Percentiles rank a stretch among this genome's conserved stretches.
Evolutionary conservation across 2,797 vertebrate species (phyloP).

Genomic region (Epinephelus malabaricus): DNA sequence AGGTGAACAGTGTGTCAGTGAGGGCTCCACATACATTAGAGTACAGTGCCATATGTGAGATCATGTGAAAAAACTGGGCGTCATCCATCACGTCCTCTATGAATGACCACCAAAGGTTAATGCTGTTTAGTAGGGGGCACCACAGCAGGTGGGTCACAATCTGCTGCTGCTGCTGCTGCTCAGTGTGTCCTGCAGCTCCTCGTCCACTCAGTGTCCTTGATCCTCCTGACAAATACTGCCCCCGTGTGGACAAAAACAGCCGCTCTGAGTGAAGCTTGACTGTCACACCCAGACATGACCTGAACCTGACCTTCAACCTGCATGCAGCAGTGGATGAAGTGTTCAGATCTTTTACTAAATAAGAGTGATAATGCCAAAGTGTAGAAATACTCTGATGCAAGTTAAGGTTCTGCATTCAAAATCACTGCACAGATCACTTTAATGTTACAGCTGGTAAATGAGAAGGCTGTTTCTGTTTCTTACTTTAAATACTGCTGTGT

Average conservation of each 20-base stretch:
- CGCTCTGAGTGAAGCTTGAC: not conserved
- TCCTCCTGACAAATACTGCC: slow-evolving; percentile 67
- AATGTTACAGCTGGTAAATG: too few relatives aligned
- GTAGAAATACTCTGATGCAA: too few relatives aligned
- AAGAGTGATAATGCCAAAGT: too few relatives aligned
- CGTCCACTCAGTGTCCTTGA: not conserved
- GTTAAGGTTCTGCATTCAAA: too few relatives aligned
- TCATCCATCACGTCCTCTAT: slow-evolving; percentile 34
- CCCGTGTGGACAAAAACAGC: slow-evolving; percentile 63
- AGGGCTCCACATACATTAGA: slow-evolving; percentile 30
- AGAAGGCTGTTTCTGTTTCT: too few relatives aligned
- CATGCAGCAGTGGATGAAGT: not conserved
- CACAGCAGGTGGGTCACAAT: slow-evolving; percentile 63
- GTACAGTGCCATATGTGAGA: slow-evolving; percentile 13
- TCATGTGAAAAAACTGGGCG: slow-evolving; percentile 26
- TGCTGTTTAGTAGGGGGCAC: slow-evolving; percentile 24
- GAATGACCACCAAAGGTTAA: slow-evolving; percentile 39
- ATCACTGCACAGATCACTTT: too few relatives aligned
- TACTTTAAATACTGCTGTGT: too few relatives aligned
- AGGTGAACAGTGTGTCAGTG: slow-evolving; percentile 24
- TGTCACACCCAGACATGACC: not conserved
- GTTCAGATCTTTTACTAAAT: too few relatives aligned
- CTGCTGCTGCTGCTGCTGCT: slow-evolving; percentile 39
- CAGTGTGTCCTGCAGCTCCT: not conserved
- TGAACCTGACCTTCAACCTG: not conserved